Base-by-base conservation (phyloP, 2,888 invertebrate species). In the Meloe dianella region DNA sequence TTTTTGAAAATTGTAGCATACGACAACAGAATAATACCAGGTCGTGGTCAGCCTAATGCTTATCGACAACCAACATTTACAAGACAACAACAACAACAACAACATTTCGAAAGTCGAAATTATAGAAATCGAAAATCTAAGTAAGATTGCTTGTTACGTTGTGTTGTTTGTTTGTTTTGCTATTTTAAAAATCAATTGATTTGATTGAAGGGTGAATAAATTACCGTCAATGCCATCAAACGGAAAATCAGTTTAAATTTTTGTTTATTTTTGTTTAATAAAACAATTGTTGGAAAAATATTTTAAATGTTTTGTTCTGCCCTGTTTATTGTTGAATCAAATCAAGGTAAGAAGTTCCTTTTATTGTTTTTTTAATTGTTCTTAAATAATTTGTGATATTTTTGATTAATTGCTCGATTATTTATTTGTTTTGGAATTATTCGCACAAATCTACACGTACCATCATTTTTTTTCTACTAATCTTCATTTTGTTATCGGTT, bases 1-100 rank as follows among this genome's bases (percentile, higher is more conserved):
- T 54, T 60, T 69, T 61, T 10, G 22, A 8, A 22, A 63, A 32
- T 62, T 65, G 41, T 61, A 65, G 60, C 66, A 81, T 79, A 76
- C 60, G 83, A 83, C 71, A 75, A 77, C 61, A 77, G 81, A 72
- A 71, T 80, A 63, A 72, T 81, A 64, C 66, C 80, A n/a, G 79
- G 78, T 61, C 75, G 82, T 67, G 77, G 78, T 24, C 83, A 80
- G 67, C 79, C 81, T 9, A 74, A 74, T 63, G 70, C 78, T 38
- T 81, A 79, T 67, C 71, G 81, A 70, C 81, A 80, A 73, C 72
- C 76, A 58, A 69, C 76, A n/a, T 70, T 77, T 54, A 71, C 72
- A 38, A 60, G 47, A 47, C 20, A 47, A 22, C 47, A 61, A 47
- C 68, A 64, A 24, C 71, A 70, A 60, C 73, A 70, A 22, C 65